Base-by-base conservation (phyloP, 2,113 vertebrate genomes). In the Ceyx melanurus region DNA sequence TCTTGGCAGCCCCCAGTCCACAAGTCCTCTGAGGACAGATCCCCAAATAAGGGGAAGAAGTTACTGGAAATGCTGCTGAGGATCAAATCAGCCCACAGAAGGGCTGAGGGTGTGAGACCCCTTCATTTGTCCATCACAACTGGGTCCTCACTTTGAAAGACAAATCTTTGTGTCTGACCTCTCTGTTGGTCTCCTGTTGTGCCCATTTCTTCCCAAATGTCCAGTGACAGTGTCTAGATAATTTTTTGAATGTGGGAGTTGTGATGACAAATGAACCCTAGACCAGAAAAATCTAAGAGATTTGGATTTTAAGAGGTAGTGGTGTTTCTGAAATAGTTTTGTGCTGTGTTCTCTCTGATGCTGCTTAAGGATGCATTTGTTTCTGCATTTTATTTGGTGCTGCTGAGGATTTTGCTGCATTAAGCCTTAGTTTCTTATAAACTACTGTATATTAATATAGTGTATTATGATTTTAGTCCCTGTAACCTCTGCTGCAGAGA, bases 221-320 rank as follows among this genome's bases (percentile, higher is more conserved):
- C 22, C 62, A 46, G 9, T 51, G 53, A 2, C 1, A 19, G 16
- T 48, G n/a, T 48, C 66, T 16, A 13, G 12, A 4, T 28, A 1
- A 6, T 17, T 73, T 67, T 84, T 81, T n/a, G 83, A 33, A 42
- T 0, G 5, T 26, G 25, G 62, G 20, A 64, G 16, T 29, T 65
- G 10, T 1, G 3, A 13, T 48, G 43, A n/a, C 25, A 57, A 33
- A 26, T 75, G 15, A 57, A 29, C 5, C 45, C 12, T 9, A 56
- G 35, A 29, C 11, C 3, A 16, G 45, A 53, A 71, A 78, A 42
- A 28, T 33, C 28, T 29, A 35, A 82, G 35, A 73, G 67, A 64
- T 2, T 3, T 5, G 1, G 31, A 53, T 29, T 62, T 10, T 15
- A 40, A 56, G 17, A 31, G 5, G 6, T 9, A 15, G 2, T 1